These are phyloP conservation scores for Sarcophaga peregrina DNA, from an alignment of 1,140 invertebrate genomes.

Conservation along the genomic window DNA sequence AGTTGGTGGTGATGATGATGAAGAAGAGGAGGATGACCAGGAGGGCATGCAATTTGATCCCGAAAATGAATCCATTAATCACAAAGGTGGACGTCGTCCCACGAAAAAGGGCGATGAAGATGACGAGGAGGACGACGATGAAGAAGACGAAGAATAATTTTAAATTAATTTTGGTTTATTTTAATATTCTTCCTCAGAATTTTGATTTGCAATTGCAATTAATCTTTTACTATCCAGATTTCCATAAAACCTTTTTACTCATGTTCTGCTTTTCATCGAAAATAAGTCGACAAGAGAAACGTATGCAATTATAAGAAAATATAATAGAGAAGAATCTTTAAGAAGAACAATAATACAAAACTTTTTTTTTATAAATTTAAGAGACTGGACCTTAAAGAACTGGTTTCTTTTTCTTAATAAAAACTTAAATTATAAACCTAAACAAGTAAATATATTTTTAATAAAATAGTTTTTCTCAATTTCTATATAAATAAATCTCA, in stretches of 20 bases:
- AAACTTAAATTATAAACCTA: conserved; percentile 24
- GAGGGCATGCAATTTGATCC: conserved; percentile 68
- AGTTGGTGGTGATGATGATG: conserved; percentile 90
- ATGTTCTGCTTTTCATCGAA: neutral
- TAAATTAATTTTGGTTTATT: conserved; percentile 2
- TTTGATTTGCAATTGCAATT: conserved; percentile 7
- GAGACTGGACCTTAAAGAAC: conserved; percentile 5
- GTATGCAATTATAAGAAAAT: conserved; percentile 17
- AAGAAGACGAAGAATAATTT: conserved; percentile 32
- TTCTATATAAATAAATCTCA: too few relatives aligned
- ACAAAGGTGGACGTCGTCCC: conserved; percentile 51
- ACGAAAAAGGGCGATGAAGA: conserved; percentile 46
- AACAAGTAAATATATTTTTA: neutral
- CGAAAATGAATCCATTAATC: conserved; percentile 61
- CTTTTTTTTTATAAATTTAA: conserved; percentile 7
- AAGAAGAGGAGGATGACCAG: conserved; percentile 78
- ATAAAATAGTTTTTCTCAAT: too few relatives aligned
- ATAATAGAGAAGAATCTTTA: neutral
- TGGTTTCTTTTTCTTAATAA: conserved; percentile 23
- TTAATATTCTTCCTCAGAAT: neutral
- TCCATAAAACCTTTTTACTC: conserved; percentile 29
- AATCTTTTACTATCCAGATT: conserved; percentile 32
- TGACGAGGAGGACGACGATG: conserved; percentile 49
- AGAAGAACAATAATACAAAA: neutral
- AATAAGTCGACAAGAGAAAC: conserved; percentile 3